Conservation (phyloP, 2,113 vertebrate genomes). For the Seriola dumerili region DNA sequence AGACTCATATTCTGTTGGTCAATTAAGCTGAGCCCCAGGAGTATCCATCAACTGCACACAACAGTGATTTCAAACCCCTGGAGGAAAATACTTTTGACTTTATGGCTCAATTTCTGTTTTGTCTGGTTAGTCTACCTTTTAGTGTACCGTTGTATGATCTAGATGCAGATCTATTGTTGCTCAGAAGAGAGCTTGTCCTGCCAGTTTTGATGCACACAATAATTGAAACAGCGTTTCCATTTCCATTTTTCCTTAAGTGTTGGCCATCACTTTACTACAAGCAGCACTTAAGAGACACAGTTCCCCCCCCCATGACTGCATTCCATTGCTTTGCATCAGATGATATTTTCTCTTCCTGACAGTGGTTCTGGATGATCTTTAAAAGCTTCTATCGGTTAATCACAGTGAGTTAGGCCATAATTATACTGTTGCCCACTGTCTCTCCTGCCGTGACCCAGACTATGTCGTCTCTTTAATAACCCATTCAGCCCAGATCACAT, state of each 20-base stretch:
- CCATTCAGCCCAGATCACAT: neutral
- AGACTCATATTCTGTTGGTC: constrained; percentile 5
- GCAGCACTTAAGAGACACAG: constrained; percentile 12
- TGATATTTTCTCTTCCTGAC: neutral
- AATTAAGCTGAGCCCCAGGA: neutral
- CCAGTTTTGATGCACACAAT: neutral
- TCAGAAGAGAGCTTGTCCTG: neutral
- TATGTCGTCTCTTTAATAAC: constrained; percentile 26
- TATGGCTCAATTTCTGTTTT: neutral
- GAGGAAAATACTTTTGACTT: constrained; percentile 13
- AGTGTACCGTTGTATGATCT: neutral
- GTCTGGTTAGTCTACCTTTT: neutral
- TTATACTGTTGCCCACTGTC: constrained; percentile 41
- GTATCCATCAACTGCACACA: neutral
- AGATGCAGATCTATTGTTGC: neutral
- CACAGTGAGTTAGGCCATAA: constrained; percentile 54
- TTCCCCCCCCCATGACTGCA: neutral
- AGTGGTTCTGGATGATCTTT: constrained; percentile 39
- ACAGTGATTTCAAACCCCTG: neutral
- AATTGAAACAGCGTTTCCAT: constrained; percentile 13
- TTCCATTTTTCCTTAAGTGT: constrained; percentile 21
- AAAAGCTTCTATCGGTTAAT: constrained; percentile 46
- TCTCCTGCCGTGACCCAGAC: constrained; percentile 41
- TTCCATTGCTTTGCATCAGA: constrained; percentile 10
- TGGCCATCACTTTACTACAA: constrained; percentile 25